Evolutionary conservation across 1,140 invertebrate species (phyloP).

Genomic region (Marisa cornuarietis): DNA sequence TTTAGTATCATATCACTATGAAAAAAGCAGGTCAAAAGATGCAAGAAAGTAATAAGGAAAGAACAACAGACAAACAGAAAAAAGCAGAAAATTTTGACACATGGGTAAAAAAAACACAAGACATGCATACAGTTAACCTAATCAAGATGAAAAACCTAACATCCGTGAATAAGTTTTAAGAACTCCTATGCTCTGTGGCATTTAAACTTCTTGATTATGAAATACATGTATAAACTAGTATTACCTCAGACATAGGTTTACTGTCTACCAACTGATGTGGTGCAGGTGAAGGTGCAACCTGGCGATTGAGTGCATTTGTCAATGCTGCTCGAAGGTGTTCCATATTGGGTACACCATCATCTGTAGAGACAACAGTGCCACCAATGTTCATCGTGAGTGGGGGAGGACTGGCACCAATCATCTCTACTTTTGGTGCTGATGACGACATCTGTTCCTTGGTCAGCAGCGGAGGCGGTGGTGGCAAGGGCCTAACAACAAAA

Average conservation of each 20-base stretch:
- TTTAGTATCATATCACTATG: no score
- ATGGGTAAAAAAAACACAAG: background rate
- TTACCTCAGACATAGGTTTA: background rate
- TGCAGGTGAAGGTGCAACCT: constrained; percentile 11
- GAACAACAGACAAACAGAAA: no score
- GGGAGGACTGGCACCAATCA: background rate
- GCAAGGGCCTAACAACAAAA: background rate
- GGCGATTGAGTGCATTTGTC: constrained; percentile 36
- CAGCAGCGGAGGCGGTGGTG: background rate
- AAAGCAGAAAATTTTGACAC: background rate
- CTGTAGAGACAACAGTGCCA: background rate
- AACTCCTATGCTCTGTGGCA: background rate
- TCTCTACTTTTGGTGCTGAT: background rate
- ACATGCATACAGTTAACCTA: background rate
- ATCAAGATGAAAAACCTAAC: background rate
- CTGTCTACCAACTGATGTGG: background rate
- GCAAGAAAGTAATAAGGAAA: no score
- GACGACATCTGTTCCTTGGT: background rate
- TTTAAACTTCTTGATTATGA: background rate
- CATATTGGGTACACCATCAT: constrained; percentile 13
- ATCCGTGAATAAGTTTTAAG: background rate
- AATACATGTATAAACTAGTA: background rate
- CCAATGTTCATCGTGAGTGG: background rate
- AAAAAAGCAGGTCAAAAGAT: no score
- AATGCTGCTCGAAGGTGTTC: constrained; percentile 38